Evolutionary conservation across 2,797 vertebrate genomes (phyloP).

Genomic region (Orientallactaga sibirica): DNA sequence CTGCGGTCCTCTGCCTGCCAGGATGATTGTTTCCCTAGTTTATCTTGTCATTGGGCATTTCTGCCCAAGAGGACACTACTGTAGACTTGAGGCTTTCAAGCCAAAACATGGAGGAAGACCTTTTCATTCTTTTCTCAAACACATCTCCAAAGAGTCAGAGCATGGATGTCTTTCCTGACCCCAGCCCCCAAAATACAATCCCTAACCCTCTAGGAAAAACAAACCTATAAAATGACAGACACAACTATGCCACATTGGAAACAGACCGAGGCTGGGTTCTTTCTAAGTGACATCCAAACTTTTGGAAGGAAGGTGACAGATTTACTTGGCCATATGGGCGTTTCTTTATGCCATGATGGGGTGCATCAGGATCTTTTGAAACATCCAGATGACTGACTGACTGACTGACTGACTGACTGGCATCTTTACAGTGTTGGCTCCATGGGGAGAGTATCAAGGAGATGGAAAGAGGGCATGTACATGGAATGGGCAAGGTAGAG

Average conservation of each 20-base stretch:
- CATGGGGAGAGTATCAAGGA: not conserved
- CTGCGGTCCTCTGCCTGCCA: not conserved
- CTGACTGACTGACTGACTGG: not conserved
- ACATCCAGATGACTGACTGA: conserved; percentile 1
- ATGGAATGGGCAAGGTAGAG: conserved; percentile 30
- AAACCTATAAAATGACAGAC: not conserved
- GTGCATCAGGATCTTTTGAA: conserved; percentile 59
- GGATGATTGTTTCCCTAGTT: not conserved
- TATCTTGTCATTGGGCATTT: not conserved
- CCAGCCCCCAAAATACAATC: not conserved
- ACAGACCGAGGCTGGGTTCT: not conserved
- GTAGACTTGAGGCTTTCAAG: not conserved
- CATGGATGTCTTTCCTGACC: not conserved
- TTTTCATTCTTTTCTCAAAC: conserved; percentile 58
- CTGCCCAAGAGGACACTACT: not conserved
- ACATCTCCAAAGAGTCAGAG: conserved; percentile 12
- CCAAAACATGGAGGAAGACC: conserved; percentile 33
- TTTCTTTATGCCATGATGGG: conserved; percentile 18
- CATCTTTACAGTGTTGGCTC: conserved; percentile 15
- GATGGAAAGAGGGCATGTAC: not conserved
- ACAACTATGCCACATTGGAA: not conserved
- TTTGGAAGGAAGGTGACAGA: conserved; percentile 37
- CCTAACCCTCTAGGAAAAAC: not conserved
- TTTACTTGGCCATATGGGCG: not conserved
- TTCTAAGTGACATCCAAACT: conserved; percentile 49